Conservation (phyloP, 2,113 vertebrate species). For the Dendrocopos noguchii region DNA sequence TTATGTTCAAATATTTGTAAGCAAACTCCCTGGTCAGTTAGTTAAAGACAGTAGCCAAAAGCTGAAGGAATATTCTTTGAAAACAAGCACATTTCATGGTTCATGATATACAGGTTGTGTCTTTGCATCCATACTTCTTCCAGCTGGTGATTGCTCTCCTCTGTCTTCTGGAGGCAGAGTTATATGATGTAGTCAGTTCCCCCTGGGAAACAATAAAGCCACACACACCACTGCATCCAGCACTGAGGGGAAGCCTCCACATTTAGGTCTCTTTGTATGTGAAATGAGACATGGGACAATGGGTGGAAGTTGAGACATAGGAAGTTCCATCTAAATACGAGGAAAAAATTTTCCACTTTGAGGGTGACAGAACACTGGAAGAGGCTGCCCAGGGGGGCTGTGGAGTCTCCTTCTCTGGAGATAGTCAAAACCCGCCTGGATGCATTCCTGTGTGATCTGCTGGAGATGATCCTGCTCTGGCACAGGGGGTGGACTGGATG, state of each 20-base stretch:
- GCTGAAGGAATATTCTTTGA: neutral
- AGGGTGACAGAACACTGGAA: too few species aligned
- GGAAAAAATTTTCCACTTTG: too few species aligned
- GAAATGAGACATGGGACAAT: neutral
- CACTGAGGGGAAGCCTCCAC: neutral
- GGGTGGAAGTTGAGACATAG: too few species aligned
- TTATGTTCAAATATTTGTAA: slow-evolving; percentile 62
- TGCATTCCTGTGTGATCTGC: too few species aligned
- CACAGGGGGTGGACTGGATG: too few species aligned
- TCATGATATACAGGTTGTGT: neutral
- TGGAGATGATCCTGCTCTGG: too few species aligned
- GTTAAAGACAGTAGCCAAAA: neutral
- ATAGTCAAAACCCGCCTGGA: too few species aligned
- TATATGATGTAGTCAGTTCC: fast-evolving
- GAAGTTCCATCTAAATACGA: too few species aligned
- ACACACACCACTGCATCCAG: neutral
- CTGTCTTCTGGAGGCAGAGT: neutral
- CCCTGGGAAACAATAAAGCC: neutral
- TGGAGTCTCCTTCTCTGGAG: too few species aligned
- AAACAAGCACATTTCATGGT: neutral
- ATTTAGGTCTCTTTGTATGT: neutral
- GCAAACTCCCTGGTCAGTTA: neutral
- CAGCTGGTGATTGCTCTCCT: neutral
- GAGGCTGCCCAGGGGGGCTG: too few species aligned
- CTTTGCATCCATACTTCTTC: neutral